Evolutionary conservation across 1,140 invertebrate genomes (phyloP), one percentile per base, ranked within the genome.

Genomic region (Musca vetustissima): DNA sequence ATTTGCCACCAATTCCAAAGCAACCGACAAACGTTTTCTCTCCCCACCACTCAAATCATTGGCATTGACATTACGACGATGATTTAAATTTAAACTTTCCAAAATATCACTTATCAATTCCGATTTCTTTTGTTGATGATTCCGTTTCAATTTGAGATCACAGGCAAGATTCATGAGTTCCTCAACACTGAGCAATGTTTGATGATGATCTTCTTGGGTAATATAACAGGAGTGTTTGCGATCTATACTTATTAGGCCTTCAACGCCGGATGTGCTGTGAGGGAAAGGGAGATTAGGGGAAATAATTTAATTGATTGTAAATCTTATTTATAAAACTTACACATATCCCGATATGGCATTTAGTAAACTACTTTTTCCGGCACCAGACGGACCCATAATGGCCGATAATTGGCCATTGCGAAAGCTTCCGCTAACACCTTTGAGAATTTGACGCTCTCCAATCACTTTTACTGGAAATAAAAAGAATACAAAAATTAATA

Each of bases 131-230:
- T 36, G 21, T 17, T 24, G 11, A 36, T 11, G 17, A 2, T 19
- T 17, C 65, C 82, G 82, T 13, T 74, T 73, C 15, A 87, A 72
- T 79, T 97, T 97, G 1, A 97, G 84, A 70, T 91, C 89, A 0
- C 91, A 89, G 0, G 93, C 92, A 69, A 95, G 89, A 73, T 86
- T 88, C 91, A 97, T 94, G 0, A 89, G 86, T 80, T 98, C 95
- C 14, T 88, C 84, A 0, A 96, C 92, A 0, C 90, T 91, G 22
- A 98, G 89, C 49, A 95, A 84, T 0, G 91, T 90, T 71, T 91
- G 87, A 7, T 96, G 85, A 55, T 92, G 87, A 79, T 98, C 95
- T 67, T 96, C 92, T 81, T 98, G 95, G 73, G 95, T 93, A 67
- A 97, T 96, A 83, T 97, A 97, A 76, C 93, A 88, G 28, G 87